Evolutionary conservation across 1,140 invertebrate species (phyloP), one percentile per base, ranked within the genome.

Genomic region (Tetramorium simillimum): DNA sequence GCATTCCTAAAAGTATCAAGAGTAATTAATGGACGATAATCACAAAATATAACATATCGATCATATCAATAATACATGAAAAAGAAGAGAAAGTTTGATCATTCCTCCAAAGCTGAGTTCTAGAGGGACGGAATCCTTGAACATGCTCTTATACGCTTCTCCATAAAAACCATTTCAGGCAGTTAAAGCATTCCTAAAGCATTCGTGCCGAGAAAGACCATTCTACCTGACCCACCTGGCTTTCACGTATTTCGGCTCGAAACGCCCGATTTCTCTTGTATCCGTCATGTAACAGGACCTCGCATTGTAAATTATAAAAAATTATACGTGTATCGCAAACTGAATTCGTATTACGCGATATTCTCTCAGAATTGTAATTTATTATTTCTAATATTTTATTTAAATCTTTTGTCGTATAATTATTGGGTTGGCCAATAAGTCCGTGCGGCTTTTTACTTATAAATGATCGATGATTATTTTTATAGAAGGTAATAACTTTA

Each of bases 211-310:
- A 81, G 37, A 43, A 21, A 85, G 87, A 85, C 69, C 86, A 63
- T 80, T 81, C 92, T 94, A 93, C 93, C 90, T 91, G 92, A 93
- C 91, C 91, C 93, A 94, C 91, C 93, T 94, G 93, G 93, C 89
- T 73, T 89, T 91, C 82, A 77, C 60, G 72, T 40, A 70, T 56
- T 88, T 90, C 82, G 70, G 51, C 21, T 16, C 14, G 33, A 37
- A 65, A 58, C 33, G 18, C 51, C 88, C 88, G 76, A 58, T 86
- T 86, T 86, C 84, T 77, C 84, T 75, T 78, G 40, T 37, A 16
- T 85, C 16, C 46, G 18, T 65, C 46, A 51, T 37, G 40, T 51
- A 85, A 60, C 28, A 40, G 16, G 7, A 33, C 5, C n/a, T 16
- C 4, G 0, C 24, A 9, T 58, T 12, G 12, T n/a, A 28, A 82